phyloP scores from a whole-genome alignment of 2,797 vertebrate species.

The Eupleurogrammus muticus region DNA sequence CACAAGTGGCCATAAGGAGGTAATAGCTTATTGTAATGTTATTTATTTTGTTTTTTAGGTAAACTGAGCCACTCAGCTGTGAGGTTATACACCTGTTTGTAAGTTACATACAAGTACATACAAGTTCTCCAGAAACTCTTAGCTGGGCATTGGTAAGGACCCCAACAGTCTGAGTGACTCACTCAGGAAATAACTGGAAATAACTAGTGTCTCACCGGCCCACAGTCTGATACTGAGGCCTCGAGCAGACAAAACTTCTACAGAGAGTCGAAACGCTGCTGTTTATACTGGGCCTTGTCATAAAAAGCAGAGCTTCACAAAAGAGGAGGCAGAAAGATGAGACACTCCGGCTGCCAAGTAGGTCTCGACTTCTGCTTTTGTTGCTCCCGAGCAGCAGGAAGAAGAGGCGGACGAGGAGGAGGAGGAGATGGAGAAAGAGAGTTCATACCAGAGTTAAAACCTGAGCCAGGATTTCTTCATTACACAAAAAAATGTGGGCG shows the following conservation, averaged over 20 bases:
- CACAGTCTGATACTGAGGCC: constrained; percentile 44
- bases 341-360: constrained; percentile 50
- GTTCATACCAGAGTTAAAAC: constrained; percentile 49
- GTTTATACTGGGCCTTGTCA: constrained; percentile 68
- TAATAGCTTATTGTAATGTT: too few relatives aligned
- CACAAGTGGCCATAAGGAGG: too few relatives aligned
- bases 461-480: constrained; percentile 51
- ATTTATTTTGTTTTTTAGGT: background rate
- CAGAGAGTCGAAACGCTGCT: constrained; percentile 51
- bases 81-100: constrained; percentile 8
- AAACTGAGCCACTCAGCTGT: constrained; percentile 14
- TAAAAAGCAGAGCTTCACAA: constrained; percentile 32
- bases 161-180: constrained; percentile 30
- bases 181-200: constrained; percentile 61
- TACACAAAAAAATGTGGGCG: constrained; percentile 67
- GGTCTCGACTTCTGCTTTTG: constrained; percentile 55
- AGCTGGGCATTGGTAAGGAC: background rate
- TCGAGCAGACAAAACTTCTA: constrained; percentile 44
- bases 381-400: constrained; percentile 52
- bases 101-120: background rate
- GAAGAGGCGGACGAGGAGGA: constrained; percentile 49
- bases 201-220: constrained; percentile 52
- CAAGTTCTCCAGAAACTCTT: constrained; percentile 17
- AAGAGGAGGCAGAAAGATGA: constrained; percentile 27
- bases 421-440: constrained; percentile 18